Evolutionary conservation across 2,888 invertebrate species (phyloP).

Genomic region (Drosophila cognata): DNA sequence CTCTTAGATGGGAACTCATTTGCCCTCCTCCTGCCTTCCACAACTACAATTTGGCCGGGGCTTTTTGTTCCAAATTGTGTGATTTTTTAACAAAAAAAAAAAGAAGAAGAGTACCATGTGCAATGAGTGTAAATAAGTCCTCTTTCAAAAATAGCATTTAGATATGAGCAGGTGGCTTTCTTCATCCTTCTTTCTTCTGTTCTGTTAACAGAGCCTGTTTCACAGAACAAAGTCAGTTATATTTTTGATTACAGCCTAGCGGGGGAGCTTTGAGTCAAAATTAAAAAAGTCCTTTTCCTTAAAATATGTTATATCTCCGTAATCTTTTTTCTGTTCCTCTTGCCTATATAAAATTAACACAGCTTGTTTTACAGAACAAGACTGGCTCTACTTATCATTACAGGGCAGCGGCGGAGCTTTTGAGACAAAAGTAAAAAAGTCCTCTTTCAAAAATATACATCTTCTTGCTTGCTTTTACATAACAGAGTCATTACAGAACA

Average conservation of each 20-base stretch:
- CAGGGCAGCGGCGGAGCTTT: neutral
- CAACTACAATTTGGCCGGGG: neutral
- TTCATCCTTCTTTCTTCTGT: neutral
- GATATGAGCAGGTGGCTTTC: neutral
- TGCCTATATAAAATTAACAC: neutral
- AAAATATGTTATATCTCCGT: too few relatives aligned
- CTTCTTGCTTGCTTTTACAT: neutral
- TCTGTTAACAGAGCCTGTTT: neutral
- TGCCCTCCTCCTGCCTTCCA: neutral
- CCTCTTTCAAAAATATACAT: neutral
- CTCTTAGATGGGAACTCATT: constrained; percentile 33
- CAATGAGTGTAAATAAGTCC: neutral
- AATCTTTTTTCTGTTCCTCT: neutral
- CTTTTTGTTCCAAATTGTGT: neutral
- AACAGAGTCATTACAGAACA: neutral
- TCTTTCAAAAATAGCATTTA: neutral
- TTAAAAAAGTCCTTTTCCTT: too few relatives aligned
- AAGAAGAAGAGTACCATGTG: neutral
- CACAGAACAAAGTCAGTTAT: neutral
- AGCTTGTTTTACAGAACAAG: neutral
- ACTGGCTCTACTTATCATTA: neutral
- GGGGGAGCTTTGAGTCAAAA: too few relatives aligned
- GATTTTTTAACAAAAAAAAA: neutral
- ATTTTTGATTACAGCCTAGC: neutral
- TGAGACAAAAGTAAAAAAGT: neutral